Conservation (phyloP, 2,113 vertebrate genomes). For the Ibidorhyncha struthersii region DNA sequence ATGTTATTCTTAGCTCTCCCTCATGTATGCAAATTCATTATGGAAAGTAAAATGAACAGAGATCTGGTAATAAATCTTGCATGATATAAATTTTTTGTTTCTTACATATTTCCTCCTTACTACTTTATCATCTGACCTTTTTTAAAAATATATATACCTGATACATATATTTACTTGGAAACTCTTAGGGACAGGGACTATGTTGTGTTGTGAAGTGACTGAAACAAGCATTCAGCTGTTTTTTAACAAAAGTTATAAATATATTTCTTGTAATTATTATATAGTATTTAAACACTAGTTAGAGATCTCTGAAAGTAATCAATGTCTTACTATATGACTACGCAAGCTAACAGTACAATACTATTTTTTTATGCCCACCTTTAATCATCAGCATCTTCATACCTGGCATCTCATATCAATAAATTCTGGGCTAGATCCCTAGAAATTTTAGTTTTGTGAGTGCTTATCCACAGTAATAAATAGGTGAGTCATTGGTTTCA, state of each 20-base stretch:
- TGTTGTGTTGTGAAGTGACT: background rate
- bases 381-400: background rate
- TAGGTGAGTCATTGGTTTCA: background rate
- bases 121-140: background rate
- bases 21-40: background rate
- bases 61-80: background rate
- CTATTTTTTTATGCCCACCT: background rate
- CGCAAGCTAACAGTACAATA: background rate
- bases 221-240: background rate
- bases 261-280: background rate
- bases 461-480: background rate
- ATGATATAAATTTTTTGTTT: background rate
- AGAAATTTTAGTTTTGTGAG: background rate
- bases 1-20: background rate
- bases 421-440: background rate
- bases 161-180: background rate
- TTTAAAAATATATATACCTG: background rate
- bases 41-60: background rate
- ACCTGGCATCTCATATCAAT: background rate
- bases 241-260: background rate
- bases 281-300: background rate
- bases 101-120: background rate
- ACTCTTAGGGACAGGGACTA: background rate
- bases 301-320: background rate
- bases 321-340: background rate